phyloP scores from a whole-genome alignment of 2,888 invertebrate species.

The Arrhopalites spinosus region DNA sequence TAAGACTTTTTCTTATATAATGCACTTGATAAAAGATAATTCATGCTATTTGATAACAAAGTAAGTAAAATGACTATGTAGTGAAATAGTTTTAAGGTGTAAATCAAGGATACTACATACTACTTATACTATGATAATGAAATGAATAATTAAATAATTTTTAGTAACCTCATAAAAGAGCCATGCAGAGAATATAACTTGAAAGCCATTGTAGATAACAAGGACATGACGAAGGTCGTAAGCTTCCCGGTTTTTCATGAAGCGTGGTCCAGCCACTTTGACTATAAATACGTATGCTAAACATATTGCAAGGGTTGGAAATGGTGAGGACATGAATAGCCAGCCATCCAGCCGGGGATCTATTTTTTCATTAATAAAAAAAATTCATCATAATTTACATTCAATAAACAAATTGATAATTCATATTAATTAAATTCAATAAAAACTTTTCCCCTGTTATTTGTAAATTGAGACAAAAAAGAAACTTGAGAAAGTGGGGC shows the following conservation, averaged over 20 bases:
- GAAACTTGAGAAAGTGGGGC: neutral
- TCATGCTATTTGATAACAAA: too few relatives aligned
- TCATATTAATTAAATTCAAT: neutral
- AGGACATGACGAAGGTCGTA: constrained; percentile 75
- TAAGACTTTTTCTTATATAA: too few relatives aligned
- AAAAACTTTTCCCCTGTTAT: too few relatives aligned
- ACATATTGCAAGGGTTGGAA: constrained; percentile 89
- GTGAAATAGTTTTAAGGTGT: too few relatives aligned
- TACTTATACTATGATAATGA: too few relatives aligned
- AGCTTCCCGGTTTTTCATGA: constrained; percentile 86
- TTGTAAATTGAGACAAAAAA: too few relatives aligned
- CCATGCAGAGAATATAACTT: constrained; percentile 82
- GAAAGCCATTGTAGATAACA: constrained; percentile 81
- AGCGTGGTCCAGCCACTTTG: constrained; percentile 78
- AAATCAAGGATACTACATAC: too few relatives aligned
- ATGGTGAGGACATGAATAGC: constrained; percentile 91
- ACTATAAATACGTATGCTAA: constrained; percentile 86
- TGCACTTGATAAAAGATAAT: too few relatives aligned
- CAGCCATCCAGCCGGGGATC: constrained; percentile 87
- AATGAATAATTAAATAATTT: too few relatives aligned
- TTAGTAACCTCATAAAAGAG: constrained; percentile 73
- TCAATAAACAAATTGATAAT: too few relatives aligned
- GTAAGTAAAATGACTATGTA: too few relatives aligned
- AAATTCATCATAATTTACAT: neutral
- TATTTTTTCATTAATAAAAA: constrained; percentile 58